Conservation (phyloP, 1,140 invertebrate genomes). For the Gonatopus flavifemur region DNA sequence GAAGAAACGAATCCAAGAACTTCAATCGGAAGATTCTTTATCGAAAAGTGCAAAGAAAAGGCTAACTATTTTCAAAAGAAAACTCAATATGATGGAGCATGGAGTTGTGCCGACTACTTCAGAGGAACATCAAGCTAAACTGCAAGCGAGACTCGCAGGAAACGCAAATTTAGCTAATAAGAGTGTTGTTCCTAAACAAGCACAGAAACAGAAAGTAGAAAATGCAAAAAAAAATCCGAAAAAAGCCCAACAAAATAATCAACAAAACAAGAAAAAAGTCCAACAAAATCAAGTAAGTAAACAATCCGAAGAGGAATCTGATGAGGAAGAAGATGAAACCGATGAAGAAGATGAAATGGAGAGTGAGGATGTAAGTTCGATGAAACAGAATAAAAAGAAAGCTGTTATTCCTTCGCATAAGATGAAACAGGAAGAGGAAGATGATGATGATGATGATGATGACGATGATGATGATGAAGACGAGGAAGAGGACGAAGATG, state of each 20-base stretch:
- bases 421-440: conserved; percentile 16
- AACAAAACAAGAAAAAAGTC: conserved; percentile 4
- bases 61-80: conserved; percentile 26
- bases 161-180: conserved; percentile 27
- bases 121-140: conserved; percentile 29
- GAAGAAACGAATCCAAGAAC: background rate
- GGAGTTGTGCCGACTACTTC: background rate
- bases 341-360: conserved; percentile 55
- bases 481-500: conserved; percentile 2
- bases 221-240: conserved; percentile 52
- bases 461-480: background rate
- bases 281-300: background rate
- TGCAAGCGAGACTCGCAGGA: conserved; percentile 44
- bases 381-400: conserved; percentile 49
- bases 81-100: conserved; percentile 10
- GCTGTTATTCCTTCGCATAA: too few relatives aligned
- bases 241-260: conserved; percentile 39
- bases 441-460: conserved; percentile 11
- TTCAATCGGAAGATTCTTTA: too few relatives aligned
- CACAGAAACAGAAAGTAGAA: conserved; percentile 21
- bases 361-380: conserved; percentile 14
- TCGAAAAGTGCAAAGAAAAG: conserved; percentile 35
- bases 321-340: conserved; percentile 35
- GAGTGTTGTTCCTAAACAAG: conserved; percentile 10
- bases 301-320: conserved; percentile 25